Base-by-base conservation (phyloP, 2,888 invertebrate genomes). In the Alloscopus bannaensis region DNA sequence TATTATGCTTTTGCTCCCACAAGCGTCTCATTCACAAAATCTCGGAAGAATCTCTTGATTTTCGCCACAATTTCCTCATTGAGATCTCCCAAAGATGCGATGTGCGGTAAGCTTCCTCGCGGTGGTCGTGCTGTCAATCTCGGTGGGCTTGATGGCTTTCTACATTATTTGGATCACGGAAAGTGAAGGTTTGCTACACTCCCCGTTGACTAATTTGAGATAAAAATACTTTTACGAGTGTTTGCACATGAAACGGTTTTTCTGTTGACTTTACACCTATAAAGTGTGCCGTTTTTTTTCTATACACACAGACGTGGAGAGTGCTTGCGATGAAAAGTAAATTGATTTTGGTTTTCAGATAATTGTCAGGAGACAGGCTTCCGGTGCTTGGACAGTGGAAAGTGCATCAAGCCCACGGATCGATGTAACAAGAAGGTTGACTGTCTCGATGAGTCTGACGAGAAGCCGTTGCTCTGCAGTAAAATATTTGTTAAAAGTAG, bases 21-120 rank as follows among this genome's bases (percentile, higher is more conserved):
- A n/a, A n/a, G n/a, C n/a, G n/a, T n/a, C n/a, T n/a, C n/a, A n/a
- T n/a, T n/a, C n/a, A n/a, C n/a, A n/a, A n/a, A n/a, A n/a, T n/a
- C n/a, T n/a, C n/a, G n/a, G n/a, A n/a, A n/a, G n/a, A n/a, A n/a
- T n/a, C n/a, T n/a, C n/a, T n/a, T n/a, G n/a, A n/a, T n/a, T n/a
- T n/a, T n/a, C n/a, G n/a, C n/a, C n/a, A n/a, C n/a, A n/a, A 36
- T 36, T 8, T 42, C 18, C 18, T 18, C 42, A 42, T 42, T 42
- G 18, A 42, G 42, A 42, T 42, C 13, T n/a, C n/a, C n/a, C 3
- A n/a, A 60, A 26, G 3, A 83, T 84, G 83, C 59, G 81, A 50
- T 83, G 84, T 71, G 77, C 84, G 28, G 71, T 79, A 22, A 84
- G 84, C 64, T 83, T 84, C 68, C 60, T 83, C 24, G 80, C 75